Percentiles rank a stretch among this genome's conserved stretches.
phyloP scores from a whole-genome alignment of 2,113 vertebrate species.

The Neolamprologus devosi region DNA sequence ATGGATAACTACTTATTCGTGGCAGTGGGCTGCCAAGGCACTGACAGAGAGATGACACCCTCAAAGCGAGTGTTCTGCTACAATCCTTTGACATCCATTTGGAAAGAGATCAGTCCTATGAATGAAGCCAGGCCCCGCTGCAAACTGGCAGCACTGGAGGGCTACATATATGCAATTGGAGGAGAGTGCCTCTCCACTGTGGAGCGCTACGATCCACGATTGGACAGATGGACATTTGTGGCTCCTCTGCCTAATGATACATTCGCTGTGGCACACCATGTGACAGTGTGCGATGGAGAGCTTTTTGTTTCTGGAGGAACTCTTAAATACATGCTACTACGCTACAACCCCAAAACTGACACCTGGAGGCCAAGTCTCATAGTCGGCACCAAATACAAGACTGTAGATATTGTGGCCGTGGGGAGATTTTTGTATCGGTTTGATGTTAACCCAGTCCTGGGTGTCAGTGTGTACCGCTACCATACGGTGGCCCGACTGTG shows the following conservation, averaged over 20 bases:
- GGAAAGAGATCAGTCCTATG: conserved; percentile 85
- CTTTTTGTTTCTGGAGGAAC: conserved; percentile 86
- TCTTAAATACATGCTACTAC: conserved; percentile 76
- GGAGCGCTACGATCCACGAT: conserved; percentile 84
- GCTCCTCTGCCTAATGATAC: conserved; percentile 83
- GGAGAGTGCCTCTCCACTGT: conserved; percentile 87
- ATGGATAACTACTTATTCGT: conserved; percentile 95
- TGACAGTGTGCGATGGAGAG: conserved; percentile 75
- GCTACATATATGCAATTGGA: conserved; percentile 85
- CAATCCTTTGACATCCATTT: conserved; percentile 83
- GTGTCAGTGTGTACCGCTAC: conserved; percentile 82
- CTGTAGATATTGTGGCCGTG: conserved; percentile 73
- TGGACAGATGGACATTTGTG: conserved; percentile 81
- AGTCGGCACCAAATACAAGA: conserved; percentile 68
- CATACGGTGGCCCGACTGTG: conserved; percentile 77
- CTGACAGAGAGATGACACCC: conserved; percentile 48
- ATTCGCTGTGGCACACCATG: conserved; percentile 85
- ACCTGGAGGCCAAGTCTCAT: conserved; percentile 72
- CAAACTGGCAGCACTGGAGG: conserved; percentile 82
- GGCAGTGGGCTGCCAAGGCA: conserved; percentile 78
- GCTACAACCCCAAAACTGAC: conserved; percentile 70
- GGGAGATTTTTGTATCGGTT: conserved; percentile 84
- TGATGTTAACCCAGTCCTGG: conserved; percentile 74
- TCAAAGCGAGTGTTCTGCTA: conserved; percentile 89
- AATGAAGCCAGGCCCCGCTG: conserved; percentile 86